A percentile compares a stretch with the other conserved stretches of the same genome.
Conservation (phyloP, 2,797 vertebrate genomes). For the Glyptemys insculpta region DNA sequence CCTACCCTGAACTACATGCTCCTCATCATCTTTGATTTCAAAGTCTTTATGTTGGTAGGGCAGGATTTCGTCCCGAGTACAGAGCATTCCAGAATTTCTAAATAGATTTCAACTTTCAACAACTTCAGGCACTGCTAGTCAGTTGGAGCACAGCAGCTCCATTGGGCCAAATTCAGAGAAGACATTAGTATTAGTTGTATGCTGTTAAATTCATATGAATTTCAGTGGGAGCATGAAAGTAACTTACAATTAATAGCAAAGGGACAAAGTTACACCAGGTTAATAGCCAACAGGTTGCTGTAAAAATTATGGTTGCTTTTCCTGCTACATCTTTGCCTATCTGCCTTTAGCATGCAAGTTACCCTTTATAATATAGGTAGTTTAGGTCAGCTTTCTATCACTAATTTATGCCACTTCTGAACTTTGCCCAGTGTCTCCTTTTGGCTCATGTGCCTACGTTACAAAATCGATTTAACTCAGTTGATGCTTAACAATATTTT, state of each 20-base stretch:
- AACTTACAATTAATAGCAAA: accelerated
- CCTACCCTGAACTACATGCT: neutral
- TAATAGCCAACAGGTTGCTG: neutral
- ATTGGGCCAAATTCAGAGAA: neutral
- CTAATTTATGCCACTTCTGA: neutral
- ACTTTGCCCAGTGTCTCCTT: accelerated
- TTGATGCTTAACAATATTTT: neutral
- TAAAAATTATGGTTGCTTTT: neutral
- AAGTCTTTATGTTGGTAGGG: neutral
- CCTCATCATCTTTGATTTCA: neutral
- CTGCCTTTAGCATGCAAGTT: neutral
- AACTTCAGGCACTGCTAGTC: neutral
- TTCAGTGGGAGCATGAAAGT: neutral
- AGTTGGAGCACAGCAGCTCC: neutral
- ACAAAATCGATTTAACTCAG: neutral
- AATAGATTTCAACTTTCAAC: neutral
- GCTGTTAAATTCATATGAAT: neutral
- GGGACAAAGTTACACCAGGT: accelerated
- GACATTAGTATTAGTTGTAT: neutral
- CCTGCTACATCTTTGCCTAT: accelerated
- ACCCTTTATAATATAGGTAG: neutral
- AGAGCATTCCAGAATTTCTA: neutral
- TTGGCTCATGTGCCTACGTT: neutral
- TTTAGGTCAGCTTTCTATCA: neutral
- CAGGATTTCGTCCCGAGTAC: neutral